Base-by-base conservation (phyloP, 2,113 vertebrate species). In the Scophthalmus maximus region DNA sequence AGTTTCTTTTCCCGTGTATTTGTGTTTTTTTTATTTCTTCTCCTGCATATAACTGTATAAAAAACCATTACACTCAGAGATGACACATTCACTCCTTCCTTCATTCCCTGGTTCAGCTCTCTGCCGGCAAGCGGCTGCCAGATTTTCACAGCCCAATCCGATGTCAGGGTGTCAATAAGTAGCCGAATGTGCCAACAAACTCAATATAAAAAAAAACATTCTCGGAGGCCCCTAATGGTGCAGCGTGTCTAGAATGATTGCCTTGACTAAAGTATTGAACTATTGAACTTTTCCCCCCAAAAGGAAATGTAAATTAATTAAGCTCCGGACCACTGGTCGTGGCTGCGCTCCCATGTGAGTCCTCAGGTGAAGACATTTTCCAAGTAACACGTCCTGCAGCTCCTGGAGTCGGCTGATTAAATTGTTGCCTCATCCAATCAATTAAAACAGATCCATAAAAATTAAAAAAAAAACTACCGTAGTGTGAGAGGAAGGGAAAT, bases 301-400 rank as follows among this genome's bases (percentile, higher is more conserved):
- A 82, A 75, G 66, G 46, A 22, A 61, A 22, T 49, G 32, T 30
- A 62, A 83, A 79, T 82, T 79, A 85, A 88, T 92, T 79, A 84
- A 84, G 51, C 47, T 65, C 25, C 50, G 58, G 23, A 38, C 60
- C 50, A 42, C 42, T 23, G 36, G 73, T 84, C 30, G 44, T 71
- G 30, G 5, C 18, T 22, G 46, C 1, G 1, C 61, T 87, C 86
- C 66, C 80, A 51, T 36, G 47, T 67, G 69, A 36, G 30, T 84
- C 49, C 32, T 59, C 30, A 73, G 73, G 59, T 73, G 51, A 73
- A 69, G 22, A 25, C 12, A 74, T 69, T 79, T 80, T 53, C 25
- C 6, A 51, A 56, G 70, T 68, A 46, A 65, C 23, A 52, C 32
- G 52, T 50, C 23, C 55, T 71, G 42, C 5, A 53, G 32, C 36